A percentile compares a stretch with the other conserved stretches of the same genome.
Conservation (phyloP, 2,888 invertebrate species). For the Lycia hirtaria region DNA sequence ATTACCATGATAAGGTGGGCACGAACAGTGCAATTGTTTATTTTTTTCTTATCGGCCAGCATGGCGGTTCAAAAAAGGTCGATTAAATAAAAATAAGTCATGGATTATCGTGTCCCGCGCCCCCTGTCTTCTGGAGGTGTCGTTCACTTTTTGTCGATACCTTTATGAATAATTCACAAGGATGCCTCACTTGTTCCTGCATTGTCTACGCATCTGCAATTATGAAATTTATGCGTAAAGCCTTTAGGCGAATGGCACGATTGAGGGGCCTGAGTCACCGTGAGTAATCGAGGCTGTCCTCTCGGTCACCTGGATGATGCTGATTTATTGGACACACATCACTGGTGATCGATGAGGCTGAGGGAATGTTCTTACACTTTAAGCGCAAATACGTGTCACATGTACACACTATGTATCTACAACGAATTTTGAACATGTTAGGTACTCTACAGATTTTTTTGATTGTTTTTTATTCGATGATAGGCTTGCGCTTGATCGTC, state of each 20-base stretch:
- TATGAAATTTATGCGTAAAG: slow-evolving; percentile 78
- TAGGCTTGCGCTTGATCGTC: no score
- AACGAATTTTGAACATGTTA: no score
- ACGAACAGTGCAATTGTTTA: slow-evolving; percentile 51
- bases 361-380: slow-evolving; percentile 43
- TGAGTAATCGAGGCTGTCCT: slow-evolving; percentile 73
- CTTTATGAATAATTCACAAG: slow-evolving; percentile 75
- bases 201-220: slow-evolving; percentile 81
- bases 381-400: slow-evolving; percentile 11
- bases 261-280: slow-evolving; percentile 69
- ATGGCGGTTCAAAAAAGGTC: slow-evolving; percentile 62
- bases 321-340: slow-evolving; percentile 76
- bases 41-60: slow-evolving; percentile 52
- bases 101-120: slow-evolving; percentile 57
- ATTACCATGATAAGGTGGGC: slow-evolving; percentile 51
- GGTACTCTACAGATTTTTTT: no score
- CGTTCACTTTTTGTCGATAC: slow-evolving; percentile 59
- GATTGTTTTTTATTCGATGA: no score
- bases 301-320: slow-evolving; percentile 71
- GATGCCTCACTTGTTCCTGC: slow-evolving; percentile 73
- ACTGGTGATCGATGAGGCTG: slow-evolving; percentile 76
- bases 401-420: neutral
- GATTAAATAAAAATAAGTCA: slow-evolving; percentile 65
- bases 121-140: slow-evolving; percentile 60
- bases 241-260: slow-evolving; percentile 75